phyloP scores from a whole-genome alignment of 2,113 vertebrate species.

The Lampris megalopsis region DNA sequence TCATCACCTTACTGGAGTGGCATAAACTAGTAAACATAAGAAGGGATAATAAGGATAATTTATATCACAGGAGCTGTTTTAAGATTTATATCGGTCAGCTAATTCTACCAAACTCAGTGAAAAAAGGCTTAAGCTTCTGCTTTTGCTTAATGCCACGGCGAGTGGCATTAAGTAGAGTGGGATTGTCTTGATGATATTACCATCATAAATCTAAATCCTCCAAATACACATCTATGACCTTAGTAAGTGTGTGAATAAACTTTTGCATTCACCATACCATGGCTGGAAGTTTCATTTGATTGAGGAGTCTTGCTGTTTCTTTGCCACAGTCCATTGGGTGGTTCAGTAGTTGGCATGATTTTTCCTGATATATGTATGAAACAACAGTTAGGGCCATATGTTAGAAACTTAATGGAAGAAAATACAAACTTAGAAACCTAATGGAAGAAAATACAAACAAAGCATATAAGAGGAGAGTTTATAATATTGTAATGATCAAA shows the following conservation, averaged over 20 bases:
- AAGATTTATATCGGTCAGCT: too few relatives aligned
- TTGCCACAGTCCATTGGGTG: conserved; percentile 31
- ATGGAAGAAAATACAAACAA: too few relatives aligned
- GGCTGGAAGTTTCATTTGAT: conserved; percentile 38
- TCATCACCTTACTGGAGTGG: too few relatives aligned
- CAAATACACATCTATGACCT: background rate
- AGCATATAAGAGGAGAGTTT: too few relatives aligned
- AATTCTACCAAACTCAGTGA: too few relatives aligned
- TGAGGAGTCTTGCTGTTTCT: conserved; percentile 45
- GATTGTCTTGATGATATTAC: too few relatives aligned
- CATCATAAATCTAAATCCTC: background rate
- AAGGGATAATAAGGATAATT: too few relatives aligned
- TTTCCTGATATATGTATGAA: background rate
- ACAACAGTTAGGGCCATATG: background rate
- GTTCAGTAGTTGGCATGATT: conserved; percentile 67
- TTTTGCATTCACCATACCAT: conserved; percentile 31
- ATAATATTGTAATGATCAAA: too few relatives aligned
- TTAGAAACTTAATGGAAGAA: conserved; percentile 1
- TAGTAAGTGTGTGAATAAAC: background rate
- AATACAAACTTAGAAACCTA: conserved; percentile 13
- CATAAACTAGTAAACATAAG: too few relatives aligned
- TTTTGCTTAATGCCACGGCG: too few relatives aligned
- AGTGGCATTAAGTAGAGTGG: background rate
- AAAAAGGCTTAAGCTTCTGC: too few relatives aligned
- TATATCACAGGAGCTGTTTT: too few relatives aligned